Evolutionary conservation across 2,797 vertebrate species (phyloP).

Genomic region (Halcyon smyrnensis): DNA sequence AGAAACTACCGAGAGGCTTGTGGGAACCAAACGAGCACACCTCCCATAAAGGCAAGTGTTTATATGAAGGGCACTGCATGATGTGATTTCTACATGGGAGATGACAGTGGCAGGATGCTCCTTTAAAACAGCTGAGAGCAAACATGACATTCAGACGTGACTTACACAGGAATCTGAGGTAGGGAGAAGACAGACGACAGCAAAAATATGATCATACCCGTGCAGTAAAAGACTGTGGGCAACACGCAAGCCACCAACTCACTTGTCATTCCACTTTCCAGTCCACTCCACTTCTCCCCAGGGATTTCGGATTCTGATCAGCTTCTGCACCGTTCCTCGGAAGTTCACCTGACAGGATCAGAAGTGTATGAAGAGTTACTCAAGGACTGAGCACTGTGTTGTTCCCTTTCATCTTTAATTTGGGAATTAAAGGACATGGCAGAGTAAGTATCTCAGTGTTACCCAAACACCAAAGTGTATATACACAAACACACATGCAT

Average conservation of each 20-base stretch:
- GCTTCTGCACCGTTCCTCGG: conserved; percentile 77
- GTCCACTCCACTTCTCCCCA: conserved; percentile 94
- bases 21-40: not conserved
- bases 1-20: not conserved
- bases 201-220: rapidly evolving
- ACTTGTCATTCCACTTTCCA: conserved; percentile 88
- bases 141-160: not conserved
- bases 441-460: not conserved
- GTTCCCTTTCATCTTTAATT: not conserved
- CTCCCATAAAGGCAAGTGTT: not conserved
- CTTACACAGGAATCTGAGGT: not conserved
- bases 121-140: not conserved
- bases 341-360: conserved; percentile 81
- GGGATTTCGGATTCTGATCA: conserved; percentile 89
- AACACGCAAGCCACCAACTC: not conserved
- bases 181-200: not conserved
- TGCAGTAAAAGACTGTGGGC: not conserved
- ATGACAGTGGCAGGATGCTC: not conserved
- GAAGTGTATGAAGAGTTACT: not conserved
- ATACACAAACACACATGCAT: not conserved
- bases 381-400: not conserved
- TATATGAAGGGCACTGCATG: not conserved
- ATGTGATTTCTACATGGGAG: rapidly evolving
- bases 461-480: not conserved
- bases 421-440: not conserved